A percentile compares a stretch with the other conserved stretches of the same genome.
These are phyloP conservation scores for Cydia amplana DNA, from an alignment of 1,140 invertebrate species.

Conservation along the genomic window DNA sequence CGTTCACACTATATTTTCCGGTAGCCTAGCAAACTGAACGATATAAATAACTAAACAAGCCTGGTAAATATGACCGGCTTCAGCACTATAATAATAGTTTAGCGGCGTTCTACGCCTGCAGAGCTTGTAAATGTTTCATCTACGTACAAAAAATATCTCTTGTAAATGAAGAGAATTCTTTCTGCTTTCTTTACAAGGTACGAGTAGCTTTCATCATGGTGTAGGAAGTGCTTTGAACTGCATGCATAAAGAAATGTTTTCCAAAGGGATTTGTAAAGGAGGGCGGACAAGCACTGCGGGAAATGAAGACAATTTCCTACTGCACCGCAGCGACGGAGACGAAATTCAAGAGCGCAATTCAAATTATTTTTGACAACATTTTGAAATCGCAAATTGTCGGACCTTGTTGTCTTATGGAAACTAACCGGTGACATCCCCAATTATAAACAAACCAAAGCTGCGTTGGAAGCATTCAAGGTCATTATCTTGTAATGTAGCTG, in stretches of 20 bases:
- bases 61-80: too few relatives aligned
- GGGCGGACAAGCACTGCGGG: slow-evolving; percentile 45
- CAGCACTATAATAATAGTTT: not conserved
- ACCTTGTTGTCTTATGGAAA: too few relatives aligned
- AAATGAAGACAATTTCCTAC: slow-evolving; percentile 49
- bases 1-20: too few relatives aligned
- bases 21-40: too few relatives aligned
- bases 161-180: not conserved
- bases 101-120: not conserved
- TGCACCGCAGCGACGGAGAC: slow-evolving; percentile 29
- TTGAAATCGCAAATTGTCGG: not conserved
- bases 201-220: slow-evolving; percentile 40
- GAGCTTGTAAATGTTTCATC: not conserved
- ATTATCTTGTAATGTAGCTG: too few relatives aligned
- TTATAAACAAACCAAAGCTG: too few relatives aligned
- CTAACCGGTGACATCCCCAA: too few relatives aligned
- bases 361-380: not conserved
- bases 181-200: slow-evolving; percentile 21
- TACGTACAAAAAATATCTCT: not conserved
- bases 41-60: too few relatives aligned
- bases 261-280: slow-evolving; percentile 40
- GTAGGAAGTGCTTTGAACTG: slow-evolving; percentile 46
- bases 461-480: too few relatives aligned
- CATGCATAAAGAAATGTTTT: slow-evolving; percentile 44
- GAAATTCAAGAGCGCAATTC: not conserved